phyloP scores from a whole-genome alignment of 2,113 vertebrate species.

The Antigone vipio region DNA sequence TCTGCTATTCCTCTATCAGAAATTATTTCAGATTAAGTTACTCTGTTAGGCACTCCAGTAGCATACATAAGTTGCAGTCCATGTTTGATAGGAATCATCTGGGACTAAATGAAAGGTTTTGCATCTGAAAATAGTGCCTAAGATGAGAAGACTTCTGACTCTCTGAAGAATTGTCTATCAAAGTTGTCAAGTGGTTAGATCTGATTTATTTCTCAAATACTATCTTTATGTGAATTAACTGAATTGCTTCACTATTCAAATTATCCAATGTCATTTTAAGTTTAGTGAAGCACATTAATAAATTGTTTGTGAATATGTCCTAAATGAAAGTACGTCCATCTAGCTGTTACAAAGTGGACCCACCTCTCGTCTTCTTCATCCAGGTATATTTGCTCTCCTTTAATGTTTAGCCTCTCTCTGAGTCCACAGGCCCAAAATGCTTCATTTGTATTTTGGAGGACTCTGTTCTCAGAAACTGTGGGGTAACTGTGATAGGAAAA shows the following conservation, averaged over 20 bases:
- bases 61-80: neutral
- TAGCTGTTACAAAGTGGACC: neutral
- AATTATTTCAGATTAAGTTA: neutral
- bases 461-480: neutral
- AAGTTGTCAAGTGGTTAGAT: neutral
- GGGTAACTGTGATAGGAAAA: neutral
- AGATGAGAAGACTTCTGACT: neutral
- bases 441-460: neutral
- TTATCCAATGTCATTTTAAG: constrained; percentile 33
- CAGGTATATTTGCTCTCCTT: neutral
- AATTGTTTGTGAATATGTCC: constrained; percentile 35
- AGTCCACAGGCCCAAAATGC: neutral
- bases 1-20: neutral
- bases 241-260: constrained; percentile 37
- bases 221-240: neutral
- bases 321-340: constrained; percentile 27
- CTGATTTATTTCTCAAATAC: neutral
- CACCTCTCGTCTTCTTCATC: constrained; percentile 16
- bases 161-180: neutral
- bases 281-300: neutral
- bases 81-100: neutral
- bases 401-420: constrained; percentile 7
- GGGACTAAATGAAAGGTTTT: neutral
- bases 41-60: neutral
- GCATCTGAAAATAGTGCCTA: neutral